Base-by-base conservation (phyloP, 2,113 vertebrate species). In the Aldabrachelys gigantea region DNA sequence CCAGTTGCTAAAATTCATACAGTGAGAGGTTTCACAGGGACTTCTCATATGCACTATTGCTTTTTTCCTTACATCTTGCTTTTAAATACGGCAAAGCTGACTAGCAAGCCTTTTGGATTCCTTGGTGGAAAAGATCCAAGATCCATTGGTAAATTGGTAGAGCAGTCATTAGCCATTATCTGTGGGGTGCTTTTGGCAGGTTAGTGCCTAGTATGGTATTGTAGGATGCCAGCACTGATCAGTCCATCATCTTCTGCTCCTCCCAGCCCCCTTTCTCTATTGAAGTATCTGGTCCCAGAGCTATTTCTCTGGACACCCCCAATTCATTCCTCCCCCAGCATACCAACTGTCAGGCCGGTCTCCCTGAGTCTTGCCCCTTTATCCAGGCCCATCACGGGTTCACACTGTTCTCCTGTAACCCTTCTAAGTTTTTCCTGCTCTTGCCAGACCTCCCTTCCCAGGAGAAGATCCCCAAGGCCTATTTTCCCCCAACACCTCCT, bases 1-100 rank as follows among this genome's bases (percentile, higher is more conserved):
- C 86, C 79, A 65, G 50, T 94, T 96, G 79, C 57, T 89, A 59
- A 57, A 94, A 96, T 89, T 88, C 47, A 27, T 80, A 88, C 89
- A 56, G 54, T 9, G 75, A 97, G 47, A 92, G 82, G 56, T 31
- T 78, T 27, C 62, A 57, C 54, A 53, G 4, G 53, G 65, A 53
- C 25, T 35, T 57, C 8, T 88, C 87, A 69, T 76, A 65, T 41
- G 41, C 41, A 8, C 85, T 65, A 82, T 91, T 2, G 0, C 84
- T 59, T 84, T 84, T 88, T 92, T 93, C 35, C 52, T 38, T 38
- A 49, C 82, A 41, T 14, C 25, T 91, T 89, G 75, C 57, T 95
- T 94, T 94, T 31, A 49, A 91, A 85, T 92, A 22, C 59, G 54
- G 16, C 12, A 47, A 56, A 50, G 44, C 79, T 87, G 89, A 50